These are phyloP conservation scores for Rana temporaria DNA, from an alignment of 2,113 vertebrate species.

Conservation along the genomic window DNA sequence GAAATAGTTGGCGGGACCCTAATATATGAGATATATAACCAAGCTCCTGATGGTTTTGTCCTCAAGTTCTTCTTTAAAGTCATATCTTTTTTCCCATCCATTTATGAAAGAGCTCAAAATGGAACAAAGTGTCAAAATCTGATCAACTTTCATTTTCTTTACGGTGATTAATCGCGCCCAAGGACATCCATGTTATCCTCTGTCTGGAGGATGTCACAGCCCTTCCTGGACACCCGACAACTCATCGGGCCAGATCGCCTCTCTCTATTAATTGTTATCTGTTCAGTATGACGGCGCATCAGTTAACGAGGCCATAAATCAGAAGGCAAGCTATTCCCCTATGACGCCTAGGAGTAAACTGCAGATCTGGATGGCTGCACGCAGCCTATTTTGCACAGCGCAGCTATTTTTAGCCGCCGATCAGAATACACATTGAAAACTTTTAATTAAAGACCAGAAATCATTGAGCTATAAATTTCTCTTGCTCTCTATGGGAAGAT, in stretches of 20 bases:
- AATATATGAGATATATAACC: too few species aligned
- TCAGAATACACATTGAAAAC: constrained; percentile 51
- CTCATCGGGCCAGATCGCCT: not conserved
- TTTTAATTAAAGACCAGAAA: constrained; percentile 56
- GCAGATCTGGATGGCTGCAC: constrained; percentile 46
- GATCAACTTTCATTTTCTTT: not conserved
- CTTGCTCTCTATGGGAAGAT: constrained; percentile 23
- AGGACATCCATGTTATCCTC: not conserved
- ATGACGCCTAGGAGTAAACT: constrained; percentile 45
- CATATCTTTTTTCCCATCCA: too few species aligned
- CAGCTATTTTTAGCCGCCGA: constrained; percentile 45
- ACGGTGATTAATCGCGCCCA: not conserved
- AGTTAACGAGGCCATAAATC: constrained; percentile 52
- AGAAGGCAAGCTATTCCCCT: constrained; percentile 38
- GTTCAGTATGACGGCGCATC: constrained; percentile 38
- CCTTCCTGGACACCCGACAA: not conserved
- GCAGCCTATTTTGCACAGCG: constrained; percentile 36
- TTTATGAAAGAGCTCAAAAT: not conserved
- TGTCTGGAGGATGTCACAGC: not conserved
- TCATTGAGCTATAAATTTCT: constrained; percentile 50
- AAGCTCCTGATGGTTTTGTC: too few species aligned
- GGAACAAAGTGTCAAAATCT: not conserved
- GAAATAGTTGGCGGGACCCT: too few species aligned
- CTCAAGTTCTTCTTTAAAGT: too few species aligned
- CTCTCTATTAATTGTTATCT: constrained; percentile 38